Percentiles rank a stretch among this genome's conserved stretches.
These are phyloP conservation scores for Chloroceryle amazona DNA, from an alignment of 2,797 vertebrate genomes.

Conservation along the genomic window DNA sequence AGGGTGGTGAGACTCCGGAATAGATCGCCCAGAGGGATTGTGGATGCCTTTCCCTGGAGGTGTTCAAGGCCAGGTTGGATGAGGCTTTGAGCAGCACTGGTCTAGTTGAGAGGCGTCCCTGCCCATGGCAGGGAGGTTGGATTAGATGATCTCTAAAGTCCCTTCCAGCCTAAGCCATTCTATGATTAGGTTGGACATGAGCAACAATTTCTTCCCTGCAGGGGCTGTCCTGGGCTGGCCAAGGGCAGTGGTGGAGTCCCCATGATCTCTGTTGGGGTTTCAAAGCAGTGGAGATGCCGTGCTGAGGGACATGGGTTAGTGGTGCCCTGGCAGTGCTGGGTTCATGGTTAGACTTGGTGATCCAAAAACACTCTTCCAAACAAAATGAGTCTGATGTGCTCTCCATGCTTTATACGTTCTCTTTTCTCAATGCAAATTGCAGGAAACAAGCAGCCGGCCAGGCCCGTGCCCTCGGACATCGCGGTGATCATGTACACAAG, in stretches of 20 bases:
- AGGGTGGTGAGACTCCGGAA: too few relatives aligned
- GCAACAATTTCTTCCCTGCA: neutral
- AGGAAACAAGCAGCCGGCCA: slow-evolving; percentile 81
- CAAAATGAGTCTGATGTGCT: neutral
- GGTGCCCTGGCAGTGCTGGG: neutral
- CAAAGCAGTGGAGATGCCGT: neutral
- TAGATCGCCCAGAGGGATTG: too few relatives aligned
- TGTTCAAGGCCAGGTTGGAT: too few relatives aligned
- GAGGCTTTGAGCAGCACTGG: too few relatives aligned
- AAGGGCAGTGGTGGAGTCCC: neutral
- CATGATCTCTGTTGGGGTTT: neutral
- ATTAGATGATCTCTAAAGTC: too few relatives aligned
- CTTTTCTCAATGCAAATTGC: neutral
- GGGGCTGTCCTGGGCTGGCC: too few relatives aligned
- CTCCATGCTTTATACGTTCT: neutral
- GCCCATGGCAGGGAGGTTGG: too few relatives aligned
- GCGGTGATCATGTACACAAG: slow-evolving; percentile 99
- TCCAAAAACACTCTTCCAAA: neutral
- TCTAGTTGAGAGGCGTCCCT: too few relatives aligned
- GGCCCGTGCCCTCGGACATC: slow-evolving; percentile 86
- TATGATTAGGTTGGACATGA: neutral
- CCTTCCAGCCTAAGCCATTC: too few relatives aligned
- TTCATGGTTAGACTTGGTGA: neutral
- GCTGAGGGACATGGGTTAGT: neutral
- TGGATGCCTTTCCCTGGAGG: too few relatives aligned